These are phyloP conservation scores for Wasmannia auropunctata DNA, from an alignment of 1,140 invertebrate species.

Conservation along the genomic window DNA sequence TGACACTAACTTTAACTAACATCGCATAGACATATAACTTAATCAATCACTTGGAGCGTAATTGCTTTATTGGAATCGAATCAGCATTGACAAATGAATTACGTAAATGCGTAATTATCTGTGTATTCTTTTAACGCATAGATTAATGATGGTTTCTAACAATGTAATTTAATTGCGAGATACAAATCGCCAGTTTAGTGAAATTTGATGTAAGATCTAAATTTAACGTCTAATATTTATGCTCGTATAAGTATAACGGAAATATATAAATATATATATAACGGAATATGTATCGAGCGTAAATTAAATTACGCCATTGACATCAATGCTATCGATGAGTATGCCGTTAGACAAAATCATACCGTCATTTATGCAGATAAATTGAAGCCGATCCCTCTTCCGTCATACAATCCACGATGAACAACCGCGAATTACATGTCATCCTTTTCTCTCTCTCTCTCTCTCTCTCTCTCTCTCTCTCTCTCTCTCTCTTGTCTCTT, in stretches of 20 bases:
- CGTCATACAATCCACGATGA: constrained; percentile 46
- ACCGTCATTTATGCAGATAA: constrained; percentile 15
- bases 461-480: constrained; percentile 5
- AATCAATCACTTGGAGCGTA: not conserved
- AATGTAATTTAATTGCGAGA: not conserved
- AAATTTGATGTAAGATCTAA: constrained; percentile 3
- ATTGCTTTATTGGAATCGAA: not conserved
- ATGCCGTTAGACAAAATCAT: constrained; percentile 6
- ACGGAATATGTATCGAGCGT: constrained; percentile 4
- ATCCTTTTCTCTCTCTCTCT: not conserved
- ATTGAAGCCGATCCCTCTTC: constrained; percentile 26
- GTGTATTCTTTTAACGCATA: not conserved
- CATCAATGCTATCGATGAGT: not conserved
- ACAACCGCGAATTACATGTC: constrained; percentile 40
- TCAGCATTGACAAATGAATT: not conserved
- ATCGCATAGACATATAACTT: not conserved
- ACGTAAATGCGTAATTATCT: not conserved
- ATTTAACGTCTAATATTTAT: not conserved
- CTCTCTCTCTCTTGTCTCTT: constrained; percentile 12
- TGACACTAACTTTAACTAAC: no score
- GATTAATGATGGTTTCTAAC: not conserved
- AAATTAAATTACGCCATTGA: not conserved
- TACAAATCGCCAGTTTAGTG: not conserved
- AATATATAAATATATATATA: not conserved
- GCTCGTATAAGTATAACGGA: not conserved